Conservation (phyloP, 1,140 invertebrate species). For the Rhynchophorus ferrugineus region DNA sequence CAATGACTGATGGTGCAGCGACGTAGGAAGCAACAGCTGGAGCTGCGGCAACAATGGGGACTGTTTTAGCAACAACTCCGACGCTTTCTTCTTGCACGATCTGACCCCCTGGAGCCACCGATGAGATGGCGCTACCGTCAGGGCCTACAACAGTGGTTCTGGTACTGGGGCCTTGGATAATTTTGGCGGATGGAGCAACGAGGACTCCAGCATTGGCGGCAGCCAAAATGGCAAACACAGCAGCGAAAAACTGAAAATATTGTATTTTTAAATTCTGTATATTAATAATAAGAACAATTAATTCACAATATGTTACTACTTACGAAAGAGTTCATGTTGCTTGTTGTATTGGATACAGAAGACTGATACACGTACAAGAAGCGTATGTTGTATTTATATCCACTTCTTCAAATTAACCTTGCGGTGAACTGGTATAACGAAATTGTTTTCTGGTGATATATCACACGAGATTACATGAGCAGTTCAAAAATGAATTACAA, state of each 20-base stretch:
- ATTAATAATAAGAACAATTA: neutral
- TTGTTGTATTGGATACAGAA: no score
- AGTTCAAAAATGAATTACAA: no score
- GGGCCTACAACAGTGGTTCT: conserved; percentile 28
- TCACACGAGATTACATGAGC: no score
- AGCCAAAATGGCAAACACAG: conserved; percentile 25
- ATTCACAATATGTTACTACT: neutral
- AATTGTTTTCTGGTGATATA: no score
- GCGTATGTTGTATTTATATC: no score
- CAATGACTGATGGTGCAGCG: neutral
- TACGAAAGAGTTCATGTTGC: conserved; percentile 1
- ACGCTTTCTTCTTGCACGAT: conserved; percentile 23
- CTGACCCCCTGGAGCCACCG: conserved; percentile 27
- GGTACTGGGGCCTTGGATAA: conserved; percentile 29
- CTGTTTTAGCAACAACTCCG: conserved; percentile 14
- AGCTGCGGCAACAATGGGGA: conserved; percentile 3
- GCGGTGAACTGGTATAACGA: no score
- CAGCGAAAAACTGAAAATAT: conserved; percentile 8
- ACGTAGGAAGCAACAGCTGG: neutral
- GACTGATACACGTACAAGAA: no score
- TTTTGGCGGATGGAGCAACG: conserved; percentile 17
- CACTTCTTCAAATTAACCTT: no score
- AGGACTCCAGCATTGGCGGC: conserved; percentile 22
- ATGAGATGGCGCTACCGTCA: conserved; percentile 29
- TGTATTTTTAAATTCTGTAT: neutral